A percentile compares a stretch with the other conserved stretches of the same genome.
Conservation (phyloP, 2,113 vertebrate species). For the Cyprinodon brontotheroides region DNA sequence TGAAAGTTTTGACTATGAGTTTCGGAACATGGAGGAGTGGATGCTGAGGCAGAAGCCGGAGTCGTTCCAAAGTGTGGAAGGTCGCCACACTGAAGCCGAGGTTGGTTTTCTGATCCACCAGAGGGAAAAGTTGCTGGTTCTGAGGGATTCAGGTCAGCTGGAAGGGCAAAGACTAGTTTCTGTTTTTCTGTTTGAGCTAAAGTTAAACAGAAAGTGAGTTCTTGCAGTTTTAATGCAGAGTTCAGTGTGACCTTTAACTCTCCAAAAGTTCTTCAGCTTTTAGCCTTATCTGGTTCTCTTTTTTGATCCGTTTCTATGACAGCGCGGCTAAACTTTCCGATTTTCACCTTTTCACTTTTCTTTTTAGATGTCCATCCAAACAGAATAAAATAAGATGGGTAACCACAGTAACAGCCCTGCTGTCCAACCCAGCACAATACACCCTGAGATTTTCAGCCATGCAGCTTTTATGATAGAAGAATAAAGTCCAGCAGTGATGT, state of each 20-base stretch:
- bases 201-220: no score
- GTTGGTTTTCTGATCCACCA: constrained; percentile 35
- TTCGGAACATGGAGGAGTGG: constrained; percentile 86
- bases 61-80: constrained; percentile 66
- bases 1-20: constrained; percentile 79
- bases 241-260: background rate
- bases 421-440: background rate
- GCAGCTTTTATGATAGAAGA: background rate
- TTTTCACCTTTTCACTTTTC: no score
- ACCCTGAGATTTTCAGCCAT: background rate
- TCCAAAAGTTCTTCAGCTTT: no score
- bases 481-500: background rate
- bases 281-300: background rate
- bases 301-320: background rate
- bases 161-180: no score
- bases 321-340: background rate
- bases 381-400: background rate
- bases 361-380: no score
- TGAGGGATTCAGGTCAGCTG: background rate
- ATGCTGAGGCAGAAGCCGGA: constrained; percentile 81
- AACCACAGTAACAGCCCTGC: background rate
- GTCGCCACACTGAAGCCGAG: constrained; percentile 80
- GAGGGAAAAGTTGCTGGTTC: background rate
- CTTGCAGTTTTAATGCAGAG: no score
- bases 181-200: background rate